Percentiles rank a stretch among this genome's conserved stretches.
Evolutionary conservation across 2,113 vertebrate genomes (phyloP).

Genomic region (Chaenocephalus aceratus): DNA sequence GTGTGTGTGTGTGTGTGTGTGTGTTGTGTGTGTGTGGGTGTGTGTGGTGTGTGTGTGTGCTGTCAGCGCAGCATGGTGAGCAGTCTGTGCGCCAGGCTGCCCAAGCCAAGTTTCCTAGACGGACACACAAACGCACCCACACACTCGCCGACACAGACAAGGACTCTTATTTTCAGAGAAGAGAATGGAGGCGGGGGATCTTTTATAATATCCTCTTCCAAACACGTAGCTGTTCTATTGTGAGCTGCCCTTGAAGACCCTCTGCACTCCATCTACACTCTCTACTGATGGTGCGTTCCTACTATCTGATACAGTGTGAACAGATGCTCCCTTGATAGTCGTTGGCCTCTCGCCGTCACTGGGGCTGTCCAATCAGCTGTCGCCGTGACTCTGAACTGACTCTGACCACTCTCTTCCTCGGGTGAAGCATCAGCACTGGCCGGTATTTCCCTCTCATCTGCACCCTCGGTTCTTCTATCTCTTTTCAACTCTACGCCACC

Average conservation of each 20-base stretch:
- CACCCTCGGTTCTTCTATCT: constrained; percentile 50
- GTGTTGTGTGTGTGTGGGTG: constrained; percentile 41
- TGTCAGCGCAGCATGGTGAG: constrained; percentile 75
- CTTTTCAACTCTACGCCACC: constrained; percentile 33
- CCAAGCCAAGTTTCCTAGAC: constrained; percentile 80
- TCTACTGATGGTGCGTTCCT: constrained; percentile 55
- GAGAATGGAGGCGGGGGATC: constrained; percentile 70
- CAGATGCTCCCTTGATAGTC: constrained; percentile 83
- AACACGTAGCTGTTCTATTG: constrained; percentile 76
- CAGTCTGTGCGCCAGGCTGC: constrained; percentile 72
- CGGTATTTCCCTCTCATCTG: constrained; percentile 69
- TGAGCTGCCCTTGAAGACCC: constrained; percentile 76
- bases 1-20: constrained; percentile 41
- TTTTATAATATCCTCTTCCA: constrained; percentile 74
- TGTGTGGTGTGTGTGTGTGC: constrained; percentile 32
- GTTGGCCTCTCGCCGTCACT: constrained; percentile 89
- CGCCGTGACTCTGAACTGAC: constrained; percentile 90
- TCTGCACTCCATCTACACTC: constrained; percentile 51
- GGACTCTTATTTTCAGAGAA: constrained; percentile 72
- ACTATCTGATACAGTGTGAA: constrained; percentile 74
- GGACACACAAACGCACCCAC: constrained; percentile 69
- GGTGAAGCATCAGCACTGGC: constrained; percentile 90
- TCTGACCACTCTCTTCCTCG: constrained; percentile 90
- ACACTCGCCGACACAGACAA: constrained; percentile 62
- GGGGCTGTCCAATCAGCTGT: constrained; percentile 93